Percentiles rank a stretch among this genome's conserved stretches.
Conservation (phyloP, 2,888 invertebrate genomes). For the Galerucella pusilla region DNA sequence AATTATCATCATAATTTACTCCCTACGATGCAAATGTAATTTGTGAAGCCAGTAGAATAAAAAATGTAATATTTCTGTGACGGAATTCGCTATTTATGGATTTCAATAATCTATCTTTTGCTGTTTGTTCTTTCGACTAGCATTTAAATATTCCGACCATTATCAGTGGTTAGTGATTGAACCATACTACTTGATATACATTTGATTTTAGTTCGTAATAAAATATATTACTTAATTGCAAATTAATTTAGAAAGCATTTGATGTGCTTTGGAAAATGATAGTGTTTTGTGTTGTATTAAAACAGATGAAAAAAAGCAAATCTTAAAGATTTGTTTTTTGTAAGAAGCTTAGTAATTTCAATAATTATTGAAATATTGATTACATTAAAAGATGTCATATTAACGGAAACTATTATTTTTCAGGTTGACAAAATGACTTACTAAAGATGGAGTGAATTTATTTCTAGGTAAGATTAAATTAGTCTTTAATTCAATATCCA, state of each 20-base stretch:
- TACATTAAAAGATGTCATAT: not conserved
- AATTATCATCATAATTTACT: too few relatives aligned
- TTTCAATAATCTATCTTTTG: too few relatives aligned
- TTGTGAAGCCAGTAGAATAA: too few relatives aligned
- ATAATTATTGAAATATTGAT: not conserved
- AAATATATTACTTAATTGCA: constrained; percentile 15
- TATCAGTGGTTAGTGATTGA: not conserved
- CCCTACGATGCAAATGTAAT: too few relatives aligned
- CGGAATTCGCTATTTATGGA: too few relatives aligned
- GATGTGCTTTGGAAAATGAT: constrained; percentile 27
- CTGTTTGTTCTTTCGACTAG: too few relatives aligned
- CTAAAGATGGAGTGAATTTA: too few relatives aligned
- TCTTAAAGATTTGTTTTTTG: not conserved
- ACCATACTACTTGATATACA: not conserved
- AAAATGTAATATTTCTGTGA: too few relatives aligned
- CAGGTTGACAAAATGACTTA: too few relatives aligned
- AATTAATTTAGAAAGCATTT: constrained; percentile 29
- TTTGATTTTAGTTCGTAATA: constrained; percentile 21
- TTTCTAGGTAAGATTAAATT: too few relatives aligned
- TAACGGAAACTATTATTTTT: too few relatives aligned
- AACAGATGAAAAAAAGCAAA: constrained; percentile 1
- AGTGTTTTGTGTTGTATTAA: not conserved
- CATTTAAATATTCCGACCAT: not conserved
- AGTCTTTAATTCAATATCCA: too few relatives aligned
- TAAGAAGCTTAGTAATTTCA: not conserved